These are phyloP conservation scores for Pseudomyrmex sp. DNA, from an alignment of 1,140 invertebrate species.

Conservation along the genomic window DNA sequence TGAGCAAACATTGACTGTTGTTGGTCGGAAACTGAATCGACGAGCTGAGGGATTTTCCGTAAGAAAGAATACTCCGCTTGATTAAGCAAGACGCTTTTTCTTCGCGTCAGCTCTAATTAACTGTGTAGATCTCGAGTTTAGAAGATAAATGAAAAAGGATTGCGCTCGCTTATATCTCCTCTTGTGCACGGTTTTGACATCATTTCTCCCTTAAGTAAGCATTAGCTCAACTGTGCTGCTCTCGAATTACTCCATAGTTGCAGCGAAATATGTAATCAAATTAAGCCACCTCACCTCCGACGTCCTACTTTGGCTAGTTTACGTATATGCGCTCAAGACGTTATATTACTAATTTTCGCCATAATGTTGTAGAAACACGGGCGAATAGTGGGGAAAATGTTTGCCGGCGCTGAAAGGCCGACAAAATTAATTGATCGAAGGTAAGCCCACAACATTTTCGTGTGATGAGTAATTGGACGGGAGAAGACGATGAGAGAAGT, in stretches of 20 bases:
- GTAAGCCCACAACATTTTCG: slow-evolving; percentile 51
- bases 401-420: slow-evolving; percentile 44
- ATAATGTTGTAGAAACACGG: slow-evolving; percentile 35
- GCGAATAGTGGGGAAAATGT: slow-evolving; percentile 23
- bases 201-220: slow-evolving; percentile 49
- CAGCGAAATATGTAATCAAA: slow-evolving; percentile 52
- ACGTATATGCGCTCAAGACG: slow-evolving; percentile 19
- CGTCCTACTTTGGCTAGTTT: slow-evolving; percentile 18
- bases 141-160: slow-evolving; percentile 71
- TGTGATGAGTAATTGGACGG: slow-evolving; percentile 67
- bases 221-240: slow-evolving; percentile 24
- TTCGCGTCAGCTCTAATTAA: slow-evolving; percentile 70
- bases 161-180: slow-evolving; percentile 57
- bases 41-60: background rate
- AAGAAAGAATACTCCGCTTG: slow-evolving; percentile 51
- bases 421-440: slow-evolving; percentile 68
- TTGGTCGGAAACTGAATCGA: background rate
- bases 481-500: slow-evolving; percentile 63
- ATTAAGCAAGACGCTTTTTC: slow-evolving; percentile 68
- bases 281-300: slow-evolving; percentile 24
- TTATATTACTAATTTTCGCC: slow-evolving; percentile 41
- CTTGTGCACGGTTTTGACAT: slow-evolving; percentile 43
- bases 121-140: slow-evolving; percentile 66
- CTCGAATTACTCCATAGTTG: slow-evolving; percentile 36
- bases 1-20: slow-evolving; percentile 25